phyloP scores from a whole-genome alignment of 2,113 vertebrate genomes.

The Gallinago paraguaiae region DNA sequence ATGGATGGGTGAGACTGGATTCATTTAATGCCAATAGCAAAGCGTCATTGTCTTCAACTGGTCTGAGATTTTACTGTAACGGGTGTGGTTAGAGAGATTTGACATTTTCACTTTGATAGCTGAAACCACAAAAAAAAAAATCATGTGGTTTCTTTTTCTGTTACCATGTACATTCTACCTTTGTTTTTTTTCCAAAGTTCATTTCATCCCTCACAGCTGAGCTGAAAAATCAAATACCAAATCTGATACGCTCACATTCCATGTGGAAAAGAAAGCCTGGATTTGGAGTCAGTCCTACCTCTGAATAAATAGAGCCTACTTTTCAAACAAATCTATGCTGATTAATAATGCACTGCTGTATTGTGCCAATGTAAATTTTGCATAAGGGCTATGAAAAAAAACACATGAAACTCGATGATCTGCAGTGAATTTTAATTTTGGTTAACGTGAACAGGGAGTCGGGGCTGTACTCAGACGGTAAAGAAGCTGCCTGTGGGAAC shows the following conservation, averaged over 20 bases:
- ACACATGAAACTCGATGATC: neutral
- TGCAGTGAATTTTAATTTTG: conserved; percentile 8
- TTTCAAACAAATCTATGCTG: conserved; percentile 51
- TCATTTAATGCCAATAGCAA: conserved; percentile 28
- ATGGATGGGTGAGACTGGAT: neutral
- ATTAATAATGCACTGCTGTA: conserved; percentile 33
- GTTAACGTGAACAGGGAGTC: neutral
- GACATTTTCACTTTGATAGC: conserved; percentile 29
- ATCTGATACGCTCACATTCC: neutral
- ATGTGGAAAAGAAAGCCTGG: conserved; percentile 29
- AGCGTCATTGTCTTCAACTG: neutral
- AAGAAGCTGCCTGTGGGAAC: neutral
- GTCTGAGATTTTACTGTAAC: conserved; percentile 16
- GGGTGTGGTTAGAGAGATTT: conserved; percentile 15
- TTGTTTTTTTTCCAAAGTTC: neutral
- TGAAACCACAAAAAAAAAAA: conserved; percentile 11
- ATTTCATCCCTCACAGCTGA: conserved; percentile 20
- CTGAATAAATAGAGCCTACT: conserved; percentile 39
- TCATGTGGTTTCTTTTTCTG: conserved; percentile 3
- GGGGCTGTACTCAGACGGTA: neutral
- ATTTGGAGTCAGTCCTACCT: conserved; percentile 30
- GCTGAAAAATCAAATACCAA: conserved; percentile 37
- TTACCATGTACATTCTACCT: neutral
- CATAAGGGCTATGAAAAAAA: neutral
- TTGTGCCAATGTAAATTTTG: conserved; percentile 37